Evolutionary conservation across 2,888 invertebrate species (phyloP).

Genomic region (Hyposoter didymator): DNA sequence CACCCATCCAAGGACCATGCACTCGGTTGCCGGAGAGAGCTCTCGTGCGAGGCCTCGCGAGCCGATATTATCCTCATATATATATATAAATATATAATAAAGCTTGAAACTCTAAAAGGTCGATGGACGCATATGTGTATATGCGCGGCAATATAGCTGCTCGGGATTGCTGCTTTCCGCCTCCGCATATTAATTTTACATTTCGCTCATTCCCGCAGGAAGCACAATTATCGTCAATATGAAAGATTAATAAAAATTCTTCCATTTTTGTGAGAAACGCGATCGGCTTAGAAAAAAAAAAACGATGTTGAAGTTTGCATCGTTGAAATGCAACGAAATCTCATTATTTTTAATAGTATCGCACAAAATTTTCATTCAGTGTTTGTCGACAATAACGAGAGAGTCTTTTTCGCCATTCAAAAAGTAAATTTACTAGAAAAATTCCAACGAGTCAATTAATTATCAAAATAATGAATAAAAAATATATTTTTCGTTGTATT

Average conservation of each 20-base stretch:
- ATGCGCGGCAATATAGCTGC: too few species aligned
- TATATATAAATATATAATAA: not conserved
- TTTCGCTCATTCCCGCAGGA: not conserved
- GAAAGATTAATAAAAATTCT: conserved; percentile 37
- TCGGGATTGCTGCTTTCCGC: not conserved
- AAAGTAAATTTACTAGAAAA: too few species aligned
- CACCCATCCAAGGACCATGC: not conserved
- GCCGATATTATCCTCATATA: conserved; percentile 21
- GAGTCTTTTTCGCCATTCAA: too few species aligned
- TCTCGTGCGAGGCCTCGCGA: conserved; percentile 12
- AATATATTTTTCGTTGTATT: too few species aligned
- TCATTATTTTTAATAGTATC: too few species aligned
- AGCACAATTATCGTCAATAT: conserved; percentile 10
- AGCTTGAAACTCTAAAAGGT: conserved; percentile 3
- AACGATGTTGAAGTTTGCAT: too few species aligned
- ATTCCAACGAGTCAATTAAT: too few species aligned
- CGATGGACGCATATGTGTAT: conserved; percentile 21
- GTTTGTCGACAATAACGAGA: too few species aligned
- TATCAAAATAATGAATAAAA: too few species aligned
- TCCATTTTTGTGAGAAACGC: not conserved
- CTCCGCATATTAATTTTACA: not conserved
- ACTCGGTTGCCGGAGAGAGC: conserved; percentile 13
- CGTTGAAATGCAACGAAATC: too few species aligned
- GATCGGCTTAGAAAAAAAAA: not conserved
- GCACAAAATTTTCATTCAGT: too few species aligned